Evolutionary conservation across 2,113 vertebrate genomes (phyloP), one percentile per base, ranked within the genome.

Genomic region (Piprites chloris): DNA sequence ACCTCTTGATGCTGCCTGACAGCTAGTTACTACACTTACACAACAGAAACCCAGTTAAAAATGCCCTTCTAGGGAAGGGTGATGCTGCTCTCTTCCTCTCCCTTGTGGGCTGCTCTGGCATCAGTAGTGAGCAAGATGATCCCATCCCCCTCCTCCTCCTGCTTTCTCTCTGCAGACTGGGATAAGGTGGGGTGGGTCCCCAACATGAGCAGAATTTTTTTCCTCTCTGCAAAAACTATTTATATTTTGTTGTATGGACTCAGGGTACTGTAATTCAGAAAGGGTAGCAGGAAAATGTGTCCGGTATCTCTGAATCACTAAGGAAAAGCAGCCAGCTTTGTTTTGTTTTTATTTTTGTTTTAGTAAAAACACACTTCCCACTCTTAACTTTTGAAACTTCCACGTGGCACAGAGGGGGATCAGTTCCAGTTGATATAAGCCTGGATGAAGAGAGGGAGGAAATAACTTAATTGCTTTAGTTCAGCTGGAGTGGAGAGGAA

Each of bases 371-470:
- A 63, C 15, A 41, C 88, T 93, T 94, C 91, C 85, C 85, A 78
- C 61, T 59, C 65, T 87, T 88, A 81, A 96, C 74, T 93, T 96
- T 95, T 85, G 87, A 89, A 92, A 94, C 91, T 97, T 92, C 65
- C 83, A 97, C 96, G 92, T 92, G 95, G 97, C 97, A 97, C 95
- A 89, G 95, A 90, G 87, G 61, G 93, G 95, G 97, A 95, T 93
- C 89, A 50, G 90, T 92, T 97, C 97, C 98, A 96, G 96, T 95
- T 91, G 97, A 96, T 97, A 95, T 21, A 76, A 95, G 95, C 90
- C 92, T 97, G 96, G 94, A 90, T 56, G 85, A 77, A 75, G 81
- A 90, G 94, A 95, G 94, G 82, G 93, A 96, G 91, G 95, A 97
- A 97, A 92, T 84, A 95, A 90, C 71, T 94, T 89, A 91, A 95